Percentiles rank a stretch among this genome's conserved stretches.
Evolutionary conservation across 2,113 vertebrate species (phyloP).

Genomic region (Myodes glareolus): DNA sequence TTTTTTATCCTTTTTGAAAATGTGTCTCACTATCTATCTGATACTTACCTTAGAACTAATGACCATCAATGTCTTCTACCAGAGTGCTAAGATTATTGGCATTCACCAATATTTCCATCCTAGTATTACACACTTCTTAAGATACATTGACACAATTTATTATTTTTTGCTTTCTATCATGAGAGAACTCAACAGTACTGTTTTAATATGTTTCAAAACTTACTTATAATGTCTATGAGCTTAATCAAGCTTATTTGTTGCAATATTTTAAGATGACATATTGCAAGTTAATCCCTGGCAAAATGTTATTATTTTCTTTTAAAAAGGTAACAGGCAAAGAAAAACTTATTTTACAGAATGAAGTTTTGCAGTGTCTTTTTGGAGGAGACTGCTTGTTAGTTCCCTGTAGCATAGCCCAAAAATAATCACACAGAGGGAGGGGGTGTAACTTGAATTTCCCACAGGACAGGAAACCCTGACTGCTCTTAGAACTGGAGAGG

Average conservation of each 20-base stretch:
- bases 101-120: not conserved
- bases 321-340: not conserved
- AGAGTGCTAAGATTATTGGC: not conserved
- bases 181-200: not conserved
- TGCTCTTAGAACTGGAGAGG: no score
- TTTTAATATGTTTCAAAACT: not conserved
- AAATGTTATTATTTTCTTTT: constrained; percentile 41
- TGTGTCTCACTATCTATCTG: not conserved
- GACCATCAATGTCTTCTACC: no score
- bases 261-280: constrained; percentile 65
- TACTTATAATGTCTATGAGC: not conserved
- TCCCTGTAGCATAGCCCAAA: no score
- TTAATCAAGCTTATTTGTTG: not conserved
- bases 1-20: not conserved
- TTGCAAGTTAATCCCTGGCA: not conserved
- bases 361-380: constrained; percentile 61
- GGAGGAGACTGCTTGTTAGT: no score
- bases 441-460: no score
- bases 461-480: no score
- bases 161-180: not conserved
- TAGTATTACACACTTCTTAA: not conserved
- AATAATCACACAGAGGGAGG: no score
- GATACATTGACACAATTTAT: not conserved
- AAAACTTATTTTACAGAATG: constrained; percentile 54
- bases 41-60: not conserved